Evolutionary conservation across 2,113 vertebrate genomes (phyloP).

Genomic region (Dissostichus mawsoni): DNA sequence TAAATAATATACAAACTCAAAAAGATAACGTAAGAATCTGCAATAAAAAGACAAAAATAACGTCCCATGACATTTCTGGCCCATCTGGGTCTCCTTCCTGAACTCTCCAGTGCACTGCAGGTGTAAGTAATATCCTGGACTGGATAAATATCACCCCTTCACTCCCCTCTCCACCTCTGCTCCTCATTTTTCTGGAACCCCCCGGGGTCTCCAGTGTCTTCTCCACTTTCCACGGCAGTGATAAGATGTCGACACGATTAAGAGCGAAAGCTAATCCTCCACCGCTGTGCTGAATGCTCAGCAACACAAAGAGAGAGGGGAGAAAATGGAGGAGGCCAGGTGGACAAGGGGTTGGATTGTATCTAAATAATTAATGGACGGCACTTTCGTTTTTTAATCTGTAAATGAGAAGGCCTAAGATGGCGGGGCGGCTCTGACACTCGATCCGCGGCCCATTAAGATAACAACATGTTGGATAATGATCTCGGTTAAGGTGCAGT

Average conservation of each 20-base stretch:
- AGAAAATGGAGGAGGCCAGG: slow-evolving; percentile 56
- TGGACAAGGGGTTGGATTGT: slow-evolving; percentile 68
- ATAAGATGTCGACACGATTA: slow-evolving; percentile 94
- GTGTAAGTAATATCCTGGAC: slow-evolving; percentile 83
- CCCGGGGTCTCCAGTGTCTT: slow-evolving; percentile 85
- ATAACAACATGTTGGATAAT: slow-evolving; percentile 91
- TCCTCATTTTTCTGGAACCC: slow-evolving; percentile 71
- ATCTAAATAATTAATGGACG: slow-evolving; percentile 90
- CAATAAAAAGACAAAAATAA: too few relatives aligned
- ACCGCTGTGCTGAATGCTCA: slow-evolving; percentile 84
- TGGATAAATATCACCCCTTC: slow-evolving; percentile 59
- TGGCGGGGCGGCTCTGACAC: slow-evolving; percentile 75
- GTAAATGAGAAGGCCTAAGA: slow-evolving; percentile 92
- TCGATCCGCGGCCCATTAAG: slow-evolving; percentile 89
- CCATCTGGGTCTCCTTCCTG: slow-evolving; percentile 24
- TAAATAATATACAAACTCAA: too few relatives aligned
- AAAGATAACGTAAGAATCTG: too few relatives aligned
- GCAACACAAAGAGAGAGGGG: slow-evolving; percentile 80
- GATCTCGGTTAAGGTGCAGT: slow-evolving; percentile 76
- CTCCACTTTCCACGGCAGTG: slow-evolving; percentile 87
- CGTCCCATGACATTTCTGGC: too few relatives aligned
- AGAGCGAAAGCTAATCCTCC: slow-evolving; percentile 92
- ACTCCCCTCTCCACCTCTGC: slow-evolving; percentile 37
- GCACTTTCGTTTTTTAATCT: slow-evolving; percentile 90
- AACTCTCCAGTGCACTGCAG: slow-evolving; percentile 75